phyloP scores from a whole-genome alignment of 2,797 vertebrate species.

The Falco cherrug region DNA sequence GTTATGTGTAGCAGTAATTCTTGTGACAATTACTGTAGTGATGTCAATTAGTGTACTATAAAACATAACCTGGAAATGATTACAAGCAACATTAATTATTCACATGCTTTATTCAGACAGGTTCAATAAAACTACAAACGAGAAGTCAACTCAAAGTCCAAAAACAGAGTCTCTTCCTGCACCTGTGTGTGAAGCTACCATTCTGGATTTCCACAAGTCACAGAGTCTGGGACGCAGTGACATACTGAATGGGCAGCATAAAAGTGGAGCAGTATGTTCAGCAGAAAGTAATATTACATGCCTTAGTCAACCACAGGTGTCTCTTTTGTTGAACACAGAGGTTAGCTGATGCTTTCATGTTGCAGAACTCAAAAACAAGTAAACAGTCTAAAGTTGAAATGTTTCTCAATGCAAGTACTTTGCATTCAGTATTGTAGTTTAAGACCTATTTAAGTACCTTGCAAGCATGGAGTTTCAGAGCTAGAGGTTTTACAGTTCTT shows the following conservation, averaged over 20 bases:
- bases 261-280: slow-evolving; percentile 24
- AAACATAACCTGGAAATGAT: not conserved
- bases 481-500: not conserved
- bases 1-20: not conserved
- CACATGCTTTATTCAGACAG: slow-evolving; percentile 56
- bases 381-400: not conserved
- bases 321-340: not conserved
- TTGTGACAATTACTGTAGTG: not conserved
- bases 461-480: not conserved
- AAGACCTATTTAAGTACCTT: not conserved
- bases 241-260: not conserved
- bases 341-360: slow-evolving; percentile 24
- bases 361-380: not conserved
- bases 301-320: not conserved
- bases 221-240: slow-evolving; percentile 34
- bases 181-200: slow-evolving; percentile 80
- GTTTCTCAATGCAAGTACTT: not conserved
- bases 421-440: not conserved
- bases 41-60: not conserved
- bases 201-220: slow-evolving; percentile 85
- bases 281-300: not conserved
- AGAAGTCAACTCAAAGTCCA: slow-evolving; percentile 53
- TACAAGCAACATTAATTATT: not conserved
- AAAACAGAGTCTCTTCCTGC: slow-evolving; percentile 40
- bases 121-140: slow-evolving; percentile 56